Evolutionary conservation across 2,888 invertebrate species (phyloP).

Genomic region (Encarsia formosa): DNA sequence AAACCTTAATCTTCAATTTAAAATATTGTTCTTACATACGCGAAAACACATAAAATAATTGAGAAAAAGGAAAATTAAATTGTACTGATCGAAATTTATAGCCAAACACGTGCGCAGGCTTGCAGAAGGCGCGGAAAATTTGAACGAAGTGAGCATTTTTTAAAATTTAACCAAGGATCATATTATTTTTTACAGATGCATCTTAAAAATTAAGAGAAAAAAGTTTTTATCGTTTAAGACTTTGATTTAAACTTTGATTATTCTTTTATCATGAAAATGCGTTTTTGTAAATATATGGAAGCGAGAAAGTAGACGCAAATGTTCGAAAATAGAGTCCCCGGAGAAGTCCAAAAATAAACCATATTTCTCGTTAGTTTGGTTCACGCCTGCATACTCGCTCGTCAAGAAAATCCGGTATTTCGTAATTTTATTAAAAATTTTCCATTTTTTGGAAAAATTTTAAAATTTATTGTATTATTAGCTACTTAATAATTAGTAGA

Average conservation of each 20-base stretch:
- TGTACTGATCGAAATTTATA: too few species aligned
- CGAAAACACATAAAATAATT: too few species aligned
- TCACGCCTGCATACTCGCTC: slow-evolving; percentile 11
- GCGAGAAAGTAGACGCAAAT: slow-evolving; percentile 13
- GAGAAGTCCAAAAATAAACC: slow-evolving; percentile 44
- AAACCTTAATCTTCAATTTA: too few species aligned
- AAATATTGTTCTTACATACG: too few species aligned
- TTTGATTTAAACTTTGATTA: not conserved
- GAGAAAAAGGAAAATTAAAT: too few species aligned
- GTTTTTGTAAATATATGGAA: too few species aligned
- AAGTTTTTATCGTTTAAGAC: not conserved
- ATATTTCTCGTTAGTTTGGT: slow-evolving; percentile 27
- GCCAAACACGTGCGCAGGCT: too few species aligned
- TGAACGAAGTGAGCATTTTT: not conserved
- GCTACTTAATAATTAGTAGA: too few species aligned
- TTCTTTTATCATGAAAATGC: not conserved
- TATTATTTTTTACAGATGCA: not conserved
- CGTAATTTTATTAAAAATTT: too few species aligned
- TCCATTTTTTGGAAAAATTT: too few species aligned
- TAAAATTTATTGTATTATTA: too few species aligned
- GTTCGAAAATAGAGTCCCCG: slow-evolving; percentile 44
- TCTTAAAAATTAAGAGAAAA: too few species aligned
- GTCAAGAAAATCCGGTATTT: slow-evolving; percentile 4
- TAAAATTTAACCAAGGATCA: not conserved
- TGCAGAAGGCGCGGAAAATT: not conserved